Conservation (phyloP, 1,140 invertebrate species). For the Eulimnadia texana region DNA sequence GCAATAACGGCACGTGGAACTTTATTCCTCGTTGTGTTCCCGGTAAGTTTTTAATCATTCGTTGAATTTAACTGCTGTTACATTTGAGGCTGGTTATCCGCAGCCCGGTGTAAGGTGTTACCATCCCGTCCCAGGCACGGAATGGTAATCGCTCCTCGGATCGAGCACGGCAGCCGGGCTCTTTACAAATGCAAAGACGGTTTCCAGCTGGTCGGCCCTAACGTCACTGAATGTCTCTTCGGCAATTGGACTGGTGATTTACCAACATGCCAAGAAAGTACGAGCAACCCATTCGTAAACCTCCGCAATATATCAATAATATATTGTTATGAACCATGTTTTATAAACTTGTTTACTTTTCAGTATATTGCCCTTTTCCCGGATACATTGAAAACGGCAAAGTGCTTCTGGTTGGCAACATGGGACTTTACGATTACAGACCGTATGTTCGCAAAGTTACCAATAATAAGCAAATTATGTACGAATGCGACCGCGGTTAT, state of each 20-base stretch:
- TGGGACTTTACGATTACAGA: slow-evolving; percentile 94
- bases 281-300: slow-evolving; percentile 15
- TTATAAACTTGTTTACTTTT: slow-evolving; percentile 18
- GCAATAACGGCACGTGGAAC: slow-evolving; percentile 92
- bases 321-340: slow-evolving; percentile 5
- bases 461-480: slow-evolving; percentile 93
- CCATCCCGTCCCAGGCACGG: slow-evolving; percentile 76
- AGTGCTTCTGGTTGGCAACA: slow-evolving; percentile 84
- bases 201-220: slow-evolving; percentile 56
- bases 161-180: slow-evolving; percentile 85
- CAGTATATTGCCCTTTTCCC: slow-evolving; percentile 87
- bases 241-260: slow-evolving; percentile 82
- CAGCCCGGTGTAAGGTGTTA: slow-evolving; percentile 69
- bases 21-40: slow-evolving; percentile 80
- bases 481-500: slow-evolving; percentile 85
- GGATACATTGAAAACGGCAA: slow-evolving; percentile 80
- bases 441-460: slow-evolving; percentile 79
- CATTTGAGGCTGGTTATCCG: too few species aligned
- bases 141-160: slow-evolving; percentile 89
- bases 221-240: slow-evolving; percentile 66
- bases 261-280: slow-evolving; percentile 70
- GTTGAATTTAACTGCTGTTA: too few species aligned
- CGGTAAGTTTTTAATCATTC: slow-evolving; percentile 35
- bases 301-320: slow-evolving; percentile 1
- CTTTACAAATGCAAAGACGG: slow-evolving; percentile 85